Conservation (phyloP, 2,113 vertebrate genomes). For the Semnopithecus entellus region DNA sequence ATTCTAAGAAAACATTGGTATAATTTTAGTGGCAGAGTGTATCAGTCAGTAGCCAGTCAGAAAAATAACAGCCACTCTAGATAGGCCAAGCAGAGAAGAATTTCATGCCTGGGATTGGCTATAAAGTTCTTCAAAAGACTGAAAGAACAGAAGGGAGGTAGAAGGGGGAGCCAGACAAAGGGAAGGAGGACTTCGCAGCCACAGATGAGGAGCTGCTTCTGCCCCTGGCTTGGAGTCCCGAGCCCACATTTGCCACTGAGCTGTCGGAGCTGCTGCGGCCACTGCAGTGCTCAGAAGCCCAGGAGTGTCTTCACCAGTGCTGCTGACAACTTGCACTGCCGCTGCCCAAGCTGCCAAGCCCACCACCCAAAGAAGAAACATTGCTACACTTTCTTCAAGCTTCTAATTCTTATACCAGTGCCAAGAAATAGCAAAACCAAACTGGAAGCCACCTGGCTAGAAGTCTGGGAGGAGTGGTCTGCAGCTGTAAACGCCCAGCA, state of each 20-base stretch:
- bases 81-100: background rate
- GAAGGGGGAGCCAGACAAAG: background rate
- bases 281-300: no score
- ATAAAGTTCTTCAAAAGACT: background rate
- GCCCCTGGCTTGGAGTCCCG: background rate
- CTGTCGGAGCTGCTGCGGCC: rapidly evolving
- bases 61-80: background rate
- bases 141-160: background rate
- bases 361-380: background rate
- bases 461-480: background rate
- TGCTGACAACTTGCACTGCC: rapidly evolving
- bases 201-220: background rate
- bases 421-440: background rate
- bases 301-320: rapidly evolving
- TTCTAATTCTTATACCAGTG: background rate
- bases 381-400: background rate
- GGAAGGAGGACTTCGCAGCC: background rate
- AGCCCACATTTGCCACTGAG: background rate
- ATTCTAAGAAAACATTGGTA: background rate
- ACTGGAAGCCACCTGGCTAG: background rate
- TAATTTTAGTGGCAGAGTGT: background rate
- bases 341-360: background rate
- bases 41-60: background rate
- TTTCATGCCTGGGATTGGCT: background rate
- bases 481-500: background rate